phyloP scores from a whole-genome alignment of 2,113 vertebrate genomes.

The Aegithalos caudatus region DNA sequence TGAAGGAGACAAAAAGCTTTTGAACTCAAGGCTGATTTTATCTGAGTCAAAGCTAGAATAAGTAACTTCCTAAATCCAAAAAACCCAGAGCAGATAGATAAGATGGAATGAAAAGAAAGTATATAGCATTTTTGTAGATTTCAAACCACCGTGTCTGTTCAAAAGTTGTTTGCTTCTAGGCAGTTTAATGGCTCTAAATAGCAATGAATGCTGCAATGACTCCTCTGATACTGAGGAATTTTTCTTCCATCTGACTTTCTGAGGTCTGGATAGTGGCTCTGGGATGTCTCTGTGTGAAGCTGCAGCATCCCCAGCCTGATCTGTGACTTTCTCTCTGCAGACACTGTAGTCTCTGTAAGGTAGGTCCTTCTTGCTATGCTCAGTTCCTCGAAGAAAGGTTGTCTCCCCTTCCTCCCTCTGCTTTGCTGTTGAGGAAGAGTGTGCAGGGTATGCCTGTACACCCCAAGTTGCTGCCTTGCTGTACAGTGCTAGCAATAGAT shows the following conservation, averaged over 20 bases:
- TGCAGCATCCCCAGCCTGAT: background rate
- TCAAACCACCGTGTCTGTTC: background rate
- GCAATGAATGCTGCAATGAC: background rate
- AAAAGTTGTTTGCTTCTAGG: background rate
- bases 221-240: background rate
- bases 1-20: background rate
- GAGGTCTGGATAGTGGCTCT: background rate
- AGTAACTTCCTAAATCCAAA: background rate
- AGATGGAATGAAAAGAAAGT: background rate
- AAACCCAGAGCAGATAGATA: background rate
- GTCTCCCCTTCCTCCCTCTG: background rate
- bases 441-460: background rate
- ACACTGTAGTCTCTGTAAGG: background rate
- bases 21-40: background rate
- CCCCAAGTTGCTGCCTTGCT: background rate
- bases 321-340: background rate
- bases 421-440: background rate
- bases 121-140: background rate
- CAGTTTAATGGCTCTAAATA: background rate
- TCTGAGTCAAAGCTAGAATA: background rate
- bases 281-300: background rate
- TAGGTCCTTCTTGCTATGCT: background rate
- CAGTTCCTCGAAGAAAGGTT: background rate
- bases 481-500: background rate
- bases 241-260: background rate